These are phyloP conservation scores for Otis tarda DNA, from an alignment of 2,113 vertebrate genomes.

Conservation along the genomic window DNA sequence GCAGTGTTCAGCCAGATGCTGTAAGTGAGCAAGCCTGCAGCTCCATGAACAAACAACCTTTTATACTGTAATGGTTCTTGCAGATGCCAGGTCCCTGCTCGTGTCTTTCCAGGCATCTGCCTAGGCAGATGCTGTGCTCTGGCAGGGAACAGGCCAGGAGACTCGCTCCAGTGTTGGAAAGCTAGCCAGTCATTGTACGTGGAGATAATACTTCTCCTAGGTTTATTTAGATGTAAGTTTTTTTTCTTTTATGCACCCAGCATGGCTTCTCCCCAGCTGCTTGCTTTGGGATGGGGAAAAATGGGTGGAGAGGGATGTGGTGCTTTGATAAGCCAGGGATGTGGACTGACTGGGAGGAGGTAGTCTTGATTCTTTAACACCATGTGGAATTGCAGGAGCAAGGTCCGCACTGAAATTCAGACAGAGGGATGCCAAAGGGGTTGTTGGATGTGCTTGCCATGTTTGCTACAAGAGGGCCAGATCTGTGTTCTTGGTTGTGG, in stretches of 20 bases:
- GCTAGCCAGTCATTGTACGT: background rate
- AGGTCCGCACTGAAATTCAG: background rate
- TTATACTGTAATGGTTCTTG: background rate
- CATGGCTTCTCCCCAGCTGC: background rate
- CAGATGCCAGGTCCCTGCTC: background rate
- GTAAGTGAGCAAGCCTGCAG: background rate
- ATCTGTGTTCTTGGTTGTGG: background rate
- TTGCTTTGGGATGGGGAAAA: background rate
- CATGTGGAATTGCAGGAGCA: background rate
- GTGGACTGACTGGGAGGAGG: fast-evolving
- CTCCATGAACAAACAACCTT: background rate
- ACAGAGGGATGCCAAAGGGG: background rate
- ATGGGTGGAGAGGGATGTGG: background rate
- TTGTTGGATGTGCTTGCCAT: background rate
- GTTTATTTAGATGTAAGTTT: background rate
- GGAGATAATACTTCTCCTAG: background rate
- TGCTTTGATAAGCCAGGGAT: background rate
- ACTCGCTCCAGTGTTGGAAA: background rate
- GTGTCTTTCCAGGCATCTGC: background rate
- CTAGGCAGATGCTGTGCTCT: background rate
- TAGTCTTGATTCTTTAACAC: background rate
- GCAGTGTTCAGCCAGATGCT: background rate
- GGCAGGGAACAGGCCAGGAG: background rate
- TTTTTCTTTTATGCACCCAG: background rate
- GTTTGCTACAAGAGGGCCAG: background rate